Percentiles rank a stretch among this genome's conserved stretches.
phyloP scores from a whole-genome alignment of 2,113 vertebrate genomes.

The Malaclemys terrapin region DNA sequence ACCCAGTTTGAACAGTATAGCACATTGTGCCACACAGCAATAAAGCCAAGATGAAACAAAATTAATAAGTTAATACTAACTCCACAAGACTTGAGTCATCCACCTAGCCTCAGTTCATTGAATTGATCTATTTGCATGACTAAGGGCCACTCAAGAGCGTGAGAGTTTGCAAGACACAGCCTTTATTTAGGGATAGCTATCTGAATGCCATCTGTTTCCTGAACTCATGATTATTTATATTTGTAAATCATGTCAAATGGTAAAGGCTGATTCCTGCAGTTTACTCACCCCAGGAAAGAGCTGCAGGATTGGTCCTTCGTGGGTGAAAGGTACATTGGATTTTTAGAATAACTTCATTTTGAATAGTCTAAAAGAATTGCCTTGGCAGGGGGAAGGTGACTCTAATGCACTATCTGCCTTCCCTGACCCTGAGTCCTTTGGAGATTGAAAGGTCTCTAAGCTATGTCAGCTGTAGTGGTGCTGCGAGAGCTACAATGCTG shows the following conservation, averaged over 20 bases:
- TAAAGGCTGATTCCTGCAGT: not conserved
- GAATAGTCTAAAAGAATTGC: not conserved
- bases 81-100: not conserved
- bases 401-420: not conserved
- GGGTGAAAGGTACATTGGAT: not conserved
- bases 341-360: not conserved
- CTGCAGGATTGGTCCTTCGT: not conserved
- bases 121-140: not conserved
- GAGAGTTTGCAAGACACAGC: not conserved
- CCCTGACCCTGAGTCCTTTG: not conserved
- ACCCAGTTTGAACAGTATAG: not conserved
- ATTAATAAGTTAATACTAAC: not conserved
- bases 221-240: not conserved
- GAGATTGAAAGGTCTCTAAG: fast-evolving
- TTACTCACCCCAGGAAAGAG: not conserved
- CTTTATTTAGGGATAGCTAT: not conserved
- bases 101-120: not conserved
- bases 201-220: not conserved
- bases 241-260: not conserved
- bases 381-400: not conserved
- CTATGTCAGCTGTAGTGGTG: not conserved
- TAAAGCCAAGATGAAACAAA: not conserved
- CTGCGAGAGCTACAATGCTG: not conserved
- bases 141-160: not conserved
- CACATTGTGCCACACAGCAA: not conserved